phyloP scores from a whole-genome alignment of 1,140 invertebrate species.

The Rhyzopertha dominica region DNA sequence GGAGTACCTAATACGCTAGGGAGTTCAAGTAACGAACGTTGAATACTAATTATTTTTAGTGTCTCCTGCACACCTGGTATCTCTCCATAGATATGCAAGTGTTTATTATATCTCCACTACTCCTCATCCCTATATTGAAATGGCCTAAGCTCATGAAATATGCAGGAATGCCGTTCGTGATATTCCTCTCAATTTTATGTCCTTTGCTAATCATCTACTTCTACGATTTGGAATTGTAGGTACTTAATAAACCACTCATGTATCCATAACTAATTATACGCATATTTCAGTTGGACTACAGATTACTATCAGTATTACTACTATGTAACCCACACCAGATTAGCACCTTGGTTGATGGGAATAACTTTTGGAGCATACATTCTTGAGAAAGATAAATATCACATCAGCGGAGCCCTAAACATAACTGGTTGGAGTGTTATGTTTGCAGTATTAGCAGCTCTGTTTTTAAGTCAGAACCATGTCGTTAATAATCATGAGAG shows the following conservation, averaged over 20 bases:
- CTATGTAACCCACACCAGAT: constrained; percentile 5
- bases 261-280: background rate
- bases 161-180: no score
- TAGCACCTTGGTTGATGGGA: constrained; percentile 4
- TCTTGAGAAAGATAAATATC: no score
- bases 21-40: no score
- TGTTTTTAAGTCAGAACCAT: background rate
- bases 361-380: no score
- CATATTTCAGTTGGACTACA: constrained; percentile 6
- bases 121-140: constrained; percentile 46
- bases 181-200: no score
- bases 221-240: no score
- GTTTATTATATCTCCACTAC: constrained; percentile 54
- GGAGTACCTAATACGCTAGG: no score
- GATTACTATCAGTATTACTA: no score
- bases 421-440: constrained; percentile 2
- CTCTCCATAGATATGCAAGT: constrained; percentile 69
- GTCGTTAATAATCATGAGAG: background rate
- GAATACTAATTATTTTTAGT: constrained; percentile 55
- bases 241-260: no score
- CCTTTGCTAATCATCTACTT: no score
- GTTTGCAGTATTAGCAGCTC: constrained; percentile 4
- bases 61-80: constrained; percentile 53
- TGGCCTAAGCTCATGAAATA: background rate
- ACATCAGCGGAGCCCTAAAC: no score